phyloP scores from a whole-genome alignment of 2,797 vertebrate species.

The Cygnus olor region DNA sequence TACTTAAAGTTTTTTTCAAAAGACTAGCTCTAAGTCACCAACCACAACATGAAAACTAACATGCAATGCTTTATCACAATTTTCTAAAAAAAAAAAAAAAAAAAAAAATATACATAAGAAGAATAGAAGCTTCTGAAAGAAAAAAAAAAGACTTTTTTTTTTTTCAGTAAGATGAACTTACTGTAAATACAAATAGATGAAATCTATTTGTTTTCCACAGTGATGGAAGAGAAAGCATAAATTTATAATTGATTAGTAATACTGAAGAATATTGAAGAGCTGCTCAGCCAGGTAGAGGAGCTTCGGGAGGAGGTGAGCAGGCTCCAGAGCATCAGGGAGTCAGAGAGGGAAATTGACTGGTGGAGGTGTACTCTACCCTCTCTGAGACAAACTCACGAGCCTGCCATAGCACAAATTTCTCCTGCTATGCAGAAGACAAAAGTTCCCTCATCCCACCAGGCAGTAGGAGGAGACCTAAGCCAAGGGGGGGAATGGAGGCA shows the following conservation, averaged over 20 bases:
- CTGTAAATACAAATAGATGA: not conserved
- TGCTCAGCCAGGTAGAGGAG: too few species aligned
- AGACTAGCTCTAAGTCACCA: not conserved
- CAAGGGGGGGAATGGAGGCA: too few species aligned
- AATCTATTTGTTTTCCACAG: not conserved
- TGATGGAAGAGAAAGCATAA: not conserved
- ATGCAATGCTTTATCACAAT: not conserved
- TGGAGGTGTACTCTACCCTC: too few species aligned
- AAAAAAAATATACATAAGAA: not conserved
- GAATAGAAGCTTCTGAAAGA: not conserved
- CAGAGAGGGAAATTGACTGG: too few species aligned
- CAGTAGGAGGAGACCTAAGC: too few species aligned
- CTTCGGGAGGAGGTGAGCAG: too few species aligned
- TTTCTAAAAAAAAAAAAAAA: not conserved
- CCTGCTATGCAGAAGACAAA: too few species aligned
- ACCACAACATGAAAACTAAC: not conserved
- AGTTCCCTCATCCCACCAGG: too few species aligned
- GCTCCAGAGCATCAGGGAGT: too few species aligned
- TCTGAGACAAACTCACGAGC: too few species aligned
- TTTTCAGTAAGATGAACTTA: not conserved
- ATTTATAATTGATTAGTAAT: not conserved
- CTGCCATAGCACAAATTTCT: too few species aligned
- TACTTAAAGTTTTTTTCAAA: not conserved
- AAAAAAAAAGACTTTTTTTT: not conserved
- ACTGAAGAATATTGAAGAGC: not conserved